phyloP scores from a whole-genome alignment of 2,888 invertebrate genomes.

The Lasioglossum oenotherae region DNA sequence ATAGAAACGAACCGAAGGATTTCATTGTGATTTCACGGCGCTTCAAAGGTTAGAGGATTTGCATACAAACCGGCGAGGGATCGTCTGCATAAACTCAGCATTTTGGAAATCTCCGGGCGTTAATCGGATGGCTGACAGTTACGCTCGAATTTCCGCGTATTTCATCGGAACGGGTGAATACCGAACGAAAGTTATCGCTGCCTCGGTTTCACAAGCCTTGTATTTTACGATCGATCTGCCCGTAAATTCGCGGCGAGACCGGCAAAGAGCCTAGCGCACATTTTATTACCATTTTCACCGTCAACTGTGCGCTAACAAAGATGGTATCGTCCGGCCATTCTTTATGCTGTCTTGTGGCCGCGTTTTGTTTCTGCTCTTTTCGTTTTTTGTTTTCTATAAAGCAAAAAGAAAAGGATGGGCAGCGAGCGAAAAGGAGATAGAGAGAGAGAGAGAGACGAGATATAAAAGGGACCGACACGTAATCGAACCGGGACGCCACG shows the following conservation, averaged over 20 bases:
- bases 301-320: constrained; percentile 41
- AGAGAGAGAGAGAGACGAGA: not conserved
- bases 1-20: not conserved
- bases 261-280: constrained; percentile 37
- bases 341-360: constrained; percentile 21
- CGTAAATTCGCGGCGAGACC: constrained; percentile 54
- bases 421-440: not conserved
- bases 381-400: not conserved
- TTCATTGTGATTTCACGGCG: constrained; percentile 14
- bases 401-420: not conserved
- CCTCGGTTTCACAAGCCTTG: constrained; percentile 27
- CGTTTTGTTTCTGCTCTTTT: constrained; percentile 12
- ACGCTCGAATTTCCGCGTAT: constrained; percentile 27
- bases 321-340: constrained; percentile 41
- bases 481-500: constrained; percentile 24
- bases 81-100: constrained; percentile 30
- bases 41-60: constrained; percentile 8
- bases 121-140: constrained; percentile 16
- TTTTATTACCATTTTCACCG: constrained; percentile 50
- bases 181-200: constrained; percentile 47
- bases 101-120: constrained; percentile 7
- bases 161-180: constrained; percentile 33
- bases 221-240: constrained; percentile 68
- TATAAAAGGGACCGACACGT: constrained; percentile 37
- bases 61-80: constrained; percentile 21